Evolutionary conservation across 2,888 invertebrate genomes (phyloP).

Genomic region (Acleris emargana): DNA sequence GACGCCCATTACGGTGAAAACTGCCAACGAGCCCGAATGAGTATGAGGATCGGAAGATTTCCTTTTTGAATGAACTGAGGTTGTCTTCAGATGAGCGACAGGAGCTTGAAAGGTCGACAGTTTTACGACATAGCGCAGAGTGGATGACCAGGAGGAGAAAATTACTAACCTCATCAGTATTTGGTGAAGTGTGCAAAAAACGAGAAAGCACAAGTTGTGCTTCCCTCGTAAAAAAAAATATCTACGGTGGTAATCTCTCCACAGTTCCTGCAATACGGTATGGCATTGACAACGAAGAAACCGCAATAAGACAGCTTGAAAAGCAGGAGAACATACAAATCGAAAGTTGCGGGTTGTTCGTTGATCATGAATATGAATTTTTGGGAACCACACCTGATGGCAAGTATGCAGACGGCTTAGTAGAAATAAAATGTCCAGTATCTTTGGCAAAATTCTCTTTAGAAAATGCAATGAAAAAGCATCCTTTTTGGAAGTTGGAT

Average conservation of each 20-base stretch:
- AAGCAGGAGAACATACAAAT: conserved; percentile 22
- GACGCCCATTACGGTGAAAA: conserved; percentile 1
- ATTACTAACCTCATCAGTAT: conserved; percentile 18
- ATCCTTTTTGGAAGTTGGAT: conserved; percentile 17
- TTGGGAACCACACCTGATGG: conserved; percentile 28
- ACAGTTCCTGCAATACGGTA: conserved; percentile 20
- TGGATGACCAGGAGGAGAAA: conserved; percentile 30
- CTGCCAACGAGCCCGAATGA: conserved; percentile 4
- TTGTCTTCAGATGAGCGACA: conserved; percentile 4
- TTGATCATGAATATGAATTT: conserved; percentile 6
- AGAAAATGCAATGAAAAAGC: conserved; percentile 9
- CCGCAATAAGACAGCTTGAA: conserved; percentile 23
- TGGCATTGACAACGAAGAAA: conserved; percentile 31
- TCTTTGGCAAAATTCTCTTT: conserved; percentile 12
- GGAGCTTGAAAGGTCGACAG: conserved; percentile 20
- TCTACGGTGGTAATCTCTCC: conserved; percentile 5
- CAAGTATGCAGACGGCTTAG: neutral
- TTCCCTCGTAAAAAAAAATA: neutral
- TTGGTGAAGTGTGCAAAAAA: conserved; percentile 14
- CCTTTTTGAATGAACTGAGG: conserved; percentile 21
- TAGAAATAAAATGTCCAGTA: conserved; percentile 7
- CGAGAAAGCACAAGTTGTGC: neutral
- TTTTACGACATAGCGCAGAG: conserved; percentile 21
- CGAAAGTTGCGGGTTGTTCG: conserved; percentile 24
- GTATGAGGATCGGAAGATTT: conserved; percentile 10